phyloP scores from a whole-genome alignment of 2,113 vertebrate genomes.

The Sterna hirundo region DNA sequence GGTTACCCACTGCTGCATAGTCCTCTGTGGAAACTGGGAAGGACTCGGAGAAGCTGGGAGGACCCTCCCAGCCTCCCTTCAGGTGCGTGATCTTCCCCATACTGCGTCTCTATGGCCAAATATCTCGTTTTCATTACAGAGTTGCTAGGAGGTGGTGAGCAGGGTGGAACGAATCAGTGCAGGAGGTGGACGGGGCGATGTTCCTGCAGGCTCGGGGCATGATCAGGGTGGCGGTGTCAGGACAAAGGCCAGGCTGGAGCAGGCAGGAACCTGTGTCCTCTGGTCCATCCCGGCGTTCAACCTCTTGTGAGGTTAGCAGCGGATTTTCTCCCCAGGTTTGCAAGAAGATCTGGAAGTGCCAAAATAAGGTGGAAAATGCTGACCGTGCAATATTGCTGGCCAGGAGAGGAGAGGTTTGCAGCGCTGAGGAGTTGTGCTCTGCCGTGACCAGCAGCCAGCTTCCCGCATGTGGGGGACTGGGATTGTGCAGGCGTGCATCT shows the following conservation, averaged over 20 bases:
- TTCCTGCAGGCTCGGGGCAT: not conserved
- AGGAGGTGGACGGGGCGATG: not conserved
- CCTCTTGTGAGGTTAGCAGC: not conserved
- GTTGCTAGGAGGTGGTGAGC: not conserved
- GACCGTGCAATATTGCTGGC: accelerated
- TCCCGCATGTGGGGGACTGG: accelerated
- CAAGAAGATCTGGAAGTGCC: not conserved
- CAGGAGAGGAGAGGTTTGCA: not conserved
- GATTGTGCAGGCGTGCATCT: not conserved
- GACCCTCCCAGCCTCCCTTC: not conserved
- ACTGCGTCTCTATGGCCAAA: not conserved
- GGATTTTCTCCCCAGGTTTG: not conserved
- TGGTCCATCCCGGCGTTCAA: not conserved
- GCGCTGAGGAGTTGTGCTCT: not conserved
- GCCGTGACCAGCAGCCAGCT: not conserved
- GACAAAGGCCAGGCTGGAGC: not conserved
- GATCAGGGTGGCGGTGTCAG: not conserved
- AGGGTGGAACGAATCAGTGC: accelerated
- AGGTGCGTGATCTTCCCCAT: not conserved
- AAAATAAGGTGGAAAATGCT: not conserved
- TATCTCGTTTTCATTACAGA: accelerated
- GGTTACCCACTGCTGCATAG: not conserved
- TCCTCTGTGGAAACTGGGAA: not conserved
- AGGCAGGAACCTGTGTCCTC: not conserved
- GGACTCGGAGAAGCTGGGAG: not conserved